These are phyloP conservation scores for Cantharis lateralis DNA, from an alignment of 2,888 invertebrate species.

Conservation along the genomic window DNA sequence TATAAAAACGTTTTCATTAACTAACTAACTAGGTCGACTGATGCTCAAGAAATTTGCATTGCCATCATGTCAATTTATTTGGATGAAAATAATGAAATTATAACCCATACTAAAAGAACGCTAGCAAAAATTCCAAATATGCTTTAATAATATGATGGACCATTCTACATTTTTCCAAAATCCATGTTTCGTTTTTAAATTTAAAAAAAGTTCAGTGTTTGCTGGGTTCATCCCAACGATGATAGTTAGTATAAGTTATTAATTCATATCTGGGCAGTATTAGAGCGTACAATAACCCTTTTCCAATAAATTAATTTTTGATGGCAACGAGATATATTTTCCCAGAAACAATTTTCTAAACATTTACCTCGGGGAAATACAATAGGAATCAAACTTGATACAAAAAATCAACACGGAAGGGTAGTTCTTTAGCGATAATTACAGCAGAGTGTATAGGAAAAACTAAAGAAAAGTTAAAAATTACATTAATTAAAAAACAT, in stretches of 20 bases:
- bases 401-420: neutral
- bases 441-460: neutral
- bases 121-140: neutral
- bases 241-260: neutral
- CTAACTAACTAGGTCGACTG: neutral
- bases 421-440: neutral
- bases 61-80: neutral
- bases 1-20: neutral
- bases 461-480: too few species aligned
- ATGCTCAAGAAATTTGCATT: neutral
- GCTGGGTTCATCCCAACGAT: too few species aligned
- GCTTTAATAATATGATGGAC: neutral
- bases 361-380: neutral
- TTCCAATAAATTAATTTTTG: neutral
- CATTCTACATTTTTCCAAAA: neutral
- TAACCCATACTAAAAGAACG: neutral
- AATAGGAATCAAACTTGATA: neutral
- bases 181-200: too few species aligned
- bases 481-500: too few species aligned
- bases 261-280: neutral
- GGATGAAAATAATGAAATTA: neutral
- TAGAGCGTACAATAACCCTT: neutral
- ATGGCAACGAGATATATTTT: neutral
- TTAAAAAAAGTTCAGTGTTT: too few species aligned
- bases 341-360: neutral